A percentile compares a stretch with the other conserved stretches of the same genome.
phyloP scores from a whole-genome alignment of 2,797 vertebrate species.

The Xerus rutilus region DNA sequence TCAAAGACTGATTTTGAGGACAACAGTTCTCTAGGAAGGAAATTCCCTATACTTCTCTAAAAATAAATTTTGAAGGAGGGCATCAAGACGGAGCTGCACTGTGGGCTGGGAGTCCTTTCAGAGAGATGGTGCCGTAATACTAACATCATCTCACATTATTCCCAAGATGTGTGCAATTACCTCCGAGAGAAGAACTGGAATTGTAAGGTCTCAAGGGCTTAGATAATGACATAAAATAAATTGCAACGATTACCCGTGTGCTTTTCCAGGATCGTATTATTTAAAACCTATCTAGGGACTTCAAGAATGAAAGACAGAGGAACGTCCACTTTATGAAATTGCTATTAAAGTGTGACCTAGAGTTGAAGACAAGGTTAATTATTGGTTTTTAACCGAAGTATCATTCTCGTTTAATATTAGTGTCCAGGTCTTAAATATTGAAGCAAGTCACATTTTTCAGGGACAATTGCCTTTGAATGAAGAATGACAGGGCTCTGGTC shows the following conservation, averaged over 20 bases:
- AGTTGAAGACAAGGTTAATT: constrained; percentile 92
- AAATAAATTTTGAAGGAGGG: constrained; percentile 76
- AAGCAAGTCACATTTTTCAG: constrained; percentile 91
- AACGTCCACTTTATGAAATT: constrained; percentile 93
- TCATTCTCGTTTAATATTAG: constrained; percentile 90
- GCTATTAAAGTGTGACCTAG: constrained; percentile 90
- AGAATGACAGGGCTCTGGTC: constrained; percentile 94
- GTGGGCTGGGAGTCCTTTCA: constrained; percentile 80
- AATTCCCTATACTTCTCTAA: constrained; percentile 63
- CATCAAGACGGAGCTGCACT: constrained; percentile 78
- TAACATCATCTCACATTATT: constrained; percentile 87
- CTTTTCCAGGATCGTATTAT: constrained; percentile 90
- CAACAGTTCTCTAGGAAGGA: constrained; percentile 62
- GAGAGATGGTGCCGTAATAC: constrained; percentile 85
- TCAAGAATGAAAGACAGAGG: constrained; percentile 89
- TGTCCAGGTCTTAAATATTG: constrained; percentile 90
- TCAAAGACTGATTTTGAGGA: constrained; percentile 62
- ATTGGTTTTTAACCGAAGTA: constrained; percentile 91
- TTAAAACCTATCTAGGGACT: constrained; percentile 89
- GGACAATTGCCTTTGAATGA: constrained; percentile 95
- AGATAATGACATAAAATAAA: constrained; percentile 94
- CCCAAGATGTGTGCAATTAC: constrained; percentile 90
- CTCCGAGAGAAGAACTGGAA: constrained; percentile 86
- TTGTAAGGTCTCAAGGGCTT: constrained; percentile 89
- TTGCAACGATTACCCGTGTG: constrained; percentile 92